Evolutionary conservation across 2,888 invertebrate species (phyloP), one percentile per base, ranked within the genome.

Genomic region (Pharmacophagus antenor): DNA sequence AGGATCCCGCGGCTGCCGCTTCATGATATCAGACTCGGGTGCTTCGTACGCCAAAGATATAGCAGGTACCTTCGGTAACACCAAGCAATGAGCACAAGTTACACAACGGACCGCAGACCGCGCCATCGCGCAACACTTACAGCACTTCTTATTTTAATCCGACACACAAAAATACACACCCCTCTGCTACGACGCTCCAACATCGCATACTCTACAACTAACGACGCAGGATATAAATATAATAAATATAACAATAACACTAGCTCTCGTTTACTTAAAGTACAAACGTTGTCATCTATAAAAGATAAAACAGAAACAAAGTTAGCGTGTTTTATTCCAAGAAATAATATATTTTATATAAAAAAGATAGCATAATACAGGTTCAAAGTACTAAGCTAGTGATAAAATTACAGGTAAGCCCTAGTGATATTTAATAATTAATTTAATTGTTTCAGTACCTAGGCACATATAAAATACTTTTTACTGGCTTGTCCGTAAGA

Each of bases 11-110:
- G 98, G 98, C 94, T 97, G 96, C 91, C 98, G 95, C 95, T 98
- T 98, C 98, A 98, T 98, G 93, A 98, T 98, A 95, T 98, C 98
- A 91, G 97, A 97, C 94, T 98, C 98, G 92, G 98, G 97, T 92
- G 97, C 96, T 94, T 98, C 98, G 93, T 98, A 98, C 93, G 98
- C 98, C 94, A 98, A 95, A 92, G 98, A 98, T 93, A 98, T 98
- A 93, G 98, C 98, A 92, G 98, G 98, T 93, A 97, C 96, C 98
- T 96, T 94, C 90, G 85, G 91, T 91, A 91, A 92, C 88, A 91
- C 85, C 85, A 91, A 88, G 84, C 85, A 86, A 89, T 91, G 87
- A 88, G 86, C 76, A 85, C 78, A 84, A 78, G 79, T 79, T 80
- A 80, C 73, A 80, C 67, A 70, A 64, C 72, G 71, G 66, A 64